phyloP scores from a whole-genome alignment of 2,797 vertebrate genomes.

The Chelon auratus region DNA sequence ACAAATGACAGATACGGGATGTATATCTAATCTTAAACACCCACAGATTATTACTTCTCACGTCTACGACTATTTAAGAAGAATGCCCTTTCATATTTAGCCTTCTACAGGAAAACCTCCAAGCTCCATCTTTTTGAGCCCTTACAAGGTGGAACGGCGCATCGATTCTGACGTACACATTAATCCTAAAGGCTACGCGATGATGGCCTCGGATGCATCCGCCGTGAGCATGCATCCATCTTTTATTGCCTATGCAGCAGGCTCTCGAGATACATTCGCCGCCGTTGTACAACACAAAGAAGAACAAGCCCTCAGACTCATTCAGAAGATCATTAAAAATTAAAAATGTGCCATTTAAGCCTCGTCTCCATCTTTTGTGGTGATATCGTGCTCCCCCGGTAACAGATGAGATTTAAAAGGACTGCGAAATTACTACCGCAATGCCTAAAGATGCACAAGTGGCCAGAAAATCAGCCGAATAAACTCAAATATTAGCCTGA shows the following conservation, averaged over 20 bases:
- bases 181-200: background rate
- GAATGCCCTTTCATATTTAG: background rate
- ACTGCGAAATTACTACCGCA: background rate
- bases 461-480: background rate
- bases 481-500: background rate
- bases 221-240: background rate
- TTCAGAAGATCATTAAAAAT: background rate
- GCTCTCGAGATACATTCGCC: background rate
- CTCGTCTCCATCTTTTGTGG: background rate
- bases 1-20: constrained; percentile 3
- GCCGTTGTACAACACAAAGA: background rate
- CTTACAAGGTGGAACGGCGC: background rate
- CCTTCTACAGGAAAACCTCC: background rate
- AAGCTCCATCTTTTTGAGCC: background rate
- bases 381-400: background rate
- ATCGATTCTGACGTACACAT: background rate
- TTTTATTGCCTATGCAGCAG: background rate
- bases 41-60: background rate
- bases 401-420: background rate
- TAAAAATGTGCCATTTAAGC: background rate
- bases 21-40: constrained; percentile 5
- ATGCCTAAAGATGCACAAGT: background rate
- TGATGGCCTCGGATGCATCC: too few species aligned
- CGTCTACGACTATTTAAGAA: background rate
- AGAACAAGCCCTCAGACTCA: background rate